Evolutionary conservation across 2,888 invertebrate species (phyloP).

Genomic region (Sesia apiformis): DNA sequence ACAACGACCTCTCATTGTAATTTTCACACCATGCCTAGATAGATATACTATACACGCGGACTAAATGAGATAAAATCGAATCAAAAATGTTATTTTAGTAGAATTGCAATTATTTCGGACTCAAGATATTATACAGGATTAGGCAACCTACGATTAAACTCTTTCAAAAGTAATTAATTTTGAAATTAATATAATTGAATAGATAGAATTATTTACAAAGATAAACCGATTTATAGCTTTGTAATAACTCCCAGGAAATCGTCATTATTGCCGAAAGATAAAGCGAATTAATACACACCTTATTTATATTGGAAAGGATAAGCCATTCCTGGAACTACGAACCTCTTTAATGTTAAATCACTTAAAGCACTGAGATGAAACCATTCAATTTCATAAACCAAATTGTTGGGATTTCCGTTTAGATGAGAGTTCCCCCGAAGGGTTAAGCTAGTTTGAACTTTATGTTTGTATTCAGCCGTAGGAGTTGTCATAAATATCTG

Average conservation of each 20-base stretch:
- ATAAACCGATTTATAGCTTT: too few relatives aligned
- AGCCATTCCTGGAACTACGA: not conserved
- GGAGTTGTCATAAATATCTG: constrained; percentile 61
- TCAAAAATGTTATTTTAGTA: too few relatives aligned
- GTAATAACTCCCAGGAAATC: not conserved
- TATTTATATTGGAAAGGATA: not conserved
- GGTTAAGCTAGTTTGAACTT: constrained; percentile 59
- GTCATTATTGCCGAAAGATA: not conserved
- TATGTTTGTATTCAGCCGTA: constrained; percentile 51
- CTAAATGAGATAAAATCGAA: too few relatives aligned
- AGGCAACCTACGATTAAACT: too few relatives aligned
- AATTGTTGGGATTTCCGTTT: constrained; percentile 53
- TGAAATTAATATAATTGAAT: too few relatives aligned
- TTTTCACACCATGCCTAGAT: too few relatives aligned
- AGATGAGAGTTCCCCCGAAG: constrained; percentile 45
- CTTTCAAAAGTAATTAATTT: too few relatives aligned
- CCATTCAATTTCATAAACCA: constrained; percentile 39
- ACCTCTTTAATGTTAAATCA: constrained; percentile 14
- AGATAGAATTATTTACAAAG: too few relatives aligned
- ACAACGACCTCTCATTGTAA: too few relatives aligned
- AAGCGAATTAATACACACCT: not conserved
- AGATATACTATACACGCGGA: too few relatives aligned
- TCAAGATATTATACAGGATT: too few relatives aligned
- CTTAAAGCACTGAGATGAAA: constrained; percentile 18
- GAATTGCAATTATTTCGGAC: too few relatives aligned